Evolutionary conservation across 1,140 invertebrate species (phyloP).

Genomic region (Lepidostoma basale): DNA sequence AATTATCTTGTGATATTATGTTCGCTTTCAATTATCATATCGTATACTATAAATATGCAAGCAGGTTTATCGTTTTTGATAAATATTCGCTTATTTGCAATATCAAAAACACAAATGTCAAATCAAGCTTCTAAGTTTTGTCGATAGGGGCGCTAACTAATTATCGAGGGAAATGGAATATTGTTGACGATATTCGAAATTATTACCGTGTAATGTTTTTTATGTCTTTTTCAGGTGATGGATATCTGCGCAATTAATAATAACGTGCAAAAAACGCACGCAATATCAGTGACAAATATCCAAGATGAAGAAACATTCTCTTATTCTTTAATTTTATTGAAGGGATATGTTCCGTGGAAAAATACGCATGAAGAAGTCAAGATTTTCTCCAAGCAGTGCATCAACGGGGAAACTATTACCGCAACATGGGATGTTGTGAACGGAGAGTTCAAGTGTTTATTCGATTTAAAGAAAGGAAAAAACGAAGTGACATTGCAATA

Average conservation of each 20-base stretch:
- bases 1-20: background rate
- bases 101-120: constrained; percentile 30
- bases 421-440: constrained; percentile 56
- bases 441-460: constrained; percentile 58
- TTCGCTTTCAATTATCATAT: background rate
- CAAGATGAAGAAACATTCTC: constrained; percentile 58
- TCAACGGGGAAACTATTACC: constrained; percentile 49
- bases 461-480: constrained; percentile 55
- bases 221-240: constrained; percentile 40
- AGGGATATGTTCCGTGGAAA: constrained; percentile 54
- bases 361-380: constrained; percentile 53
- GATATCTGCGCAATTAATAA: constrained; percentile 40
- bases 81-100: constrained; percentile 23
- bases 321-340: constrained; percentile 57
- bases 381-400: constrained; percentile 51
- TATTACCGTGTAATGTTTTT: constrained; percentile 7
- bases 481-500: constrained; percentile 53
- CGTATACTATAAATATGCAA: background rate
- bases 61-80: background rate
- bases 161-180: background rate
- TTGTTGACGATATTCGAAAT: constrained; percentile 16
- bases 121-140: constrained; percentile 13
- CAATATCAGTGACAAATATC: constrained; percentile 37
- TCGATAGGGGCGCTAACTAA: constrained; percentile 13
- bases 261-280: constrained; percentile 29